Conservation (phyloP, 2,113 vertebrate species). For the Sigmodon hispidus region DNA sequence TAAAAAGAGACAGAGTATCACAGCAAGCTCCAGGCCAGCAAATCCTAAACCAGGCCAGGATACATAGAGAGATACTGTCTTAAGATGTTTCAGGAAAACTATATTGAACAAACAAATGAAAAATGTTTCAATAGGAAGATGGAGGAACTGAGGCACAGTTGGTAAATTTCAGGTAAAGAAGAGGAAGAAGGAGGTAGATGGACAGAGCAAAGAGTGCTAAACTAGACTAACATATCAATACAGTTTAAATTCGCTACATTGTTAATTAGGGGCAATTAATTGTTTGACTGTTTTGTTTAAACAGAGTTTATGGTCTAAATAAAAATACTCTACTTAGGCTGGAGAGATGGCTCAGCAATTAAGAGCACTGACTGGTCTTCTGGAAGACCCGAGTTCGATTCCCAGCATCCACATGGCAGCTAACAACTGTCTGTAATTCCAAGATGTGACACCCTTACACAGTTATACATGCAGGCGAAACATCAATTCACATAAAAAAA, state of each 20-base stretch:
- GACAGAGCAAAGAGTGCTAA: not conserved
- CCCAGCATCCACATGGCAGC: too few species aligned
- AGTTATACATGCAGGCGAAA: too few species aligned
- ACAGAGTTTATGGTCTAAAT: conserved; percentile 3
- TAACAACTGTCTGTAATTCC: too few species aligned
- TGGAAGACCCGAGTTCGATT: too few species aligned
- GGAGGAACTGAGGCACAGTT: not conserved
- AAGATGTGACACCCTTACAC: too few species aligned
- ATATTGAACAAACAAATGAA: not conserved
- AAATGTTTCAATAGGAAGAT: conserved; percentile 37
- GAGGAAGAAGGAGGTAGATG: not conserved
- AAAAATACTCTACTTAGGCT: conserved; percentile 49
- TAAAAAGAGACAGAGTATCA: not conserved
- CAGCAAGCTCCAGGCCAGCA: not conserved
- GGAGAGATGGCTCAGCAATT: too few species aligned
- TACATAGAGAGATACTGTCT: not conserved
- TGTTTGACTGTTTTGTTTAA: conserved; percentile 31
- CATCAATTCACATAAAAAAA: too few species aligned
- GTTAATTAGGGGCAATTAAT: not conserved
- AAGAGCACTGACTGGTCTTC: too few species aligned
- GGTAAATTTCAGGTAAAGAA: not conserved
- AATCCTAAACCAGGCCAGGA: not conserved
- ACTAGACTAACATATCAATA: not conserved
- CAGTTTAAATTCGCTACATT: conserved; percentile 15
- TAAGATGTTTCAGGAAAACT: too few species aligned